Base-by-base conservation (phyloP, 2,888 invertebrate genomes). In the Drosophila longiperda region DNA sequence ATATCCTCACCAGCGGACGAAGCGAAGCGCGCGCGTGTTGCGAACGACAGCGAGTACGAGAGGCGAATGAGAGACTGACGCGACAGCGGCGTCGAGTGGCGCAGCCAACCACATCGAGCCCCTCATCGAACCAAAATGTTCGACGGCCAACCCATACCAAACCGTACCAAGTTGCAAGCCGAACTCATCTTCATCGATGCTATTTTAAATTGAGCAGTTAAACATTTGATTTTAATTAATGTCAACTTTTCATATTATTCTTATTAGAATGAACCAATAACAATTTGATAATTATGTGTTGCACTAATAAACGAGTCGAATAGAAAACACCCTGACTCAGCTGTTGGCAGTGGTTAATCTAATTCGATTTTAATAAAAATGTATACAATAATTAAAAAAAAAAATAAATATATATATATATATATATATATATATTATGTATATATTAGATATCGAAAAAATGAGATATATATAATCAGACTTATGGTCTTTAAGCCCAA, bases 1-100 rank as follows among this genome's bases (percentile, higher is more conserved):
- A 36, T 54, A 76, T 83, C 67, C 75, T 77, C 59, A 58, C 12
- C 26, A 12, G n/a, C 33, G 20, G 58, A 3, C 17, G 38, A n/a
- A 23, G 15, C 55, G 23, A 60, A 32, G 66, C 82, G 78, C 67
- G 73, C 72, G 20, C 62, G 55, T 23, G 72, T 78, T 75, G 59
- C 61, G 61, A 38, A 50, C 78, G 62, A 81, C 78, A 61, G 78
- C 55, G 59, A 72, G 45, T 54, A 60, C 78, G 59, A 45, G 61
- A 67, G 64, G 45, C 82, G 78, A 78, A 78, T 78, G 78, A 72
- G 78, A 72, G 78, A 72, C 77, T 67, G 62, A 72, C 38, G 45
- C 58, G 57, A 53, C 40, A 20, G 2, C 9, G 50, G 55, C 26
- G 61, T 62, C 64, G 58, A 34, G 64, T 36, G 55, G 12, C 61